These are phyloP conservation scores for Oxygymnocypris stewartii DNA, from an alignment of 2,113 vertebrate genomes.

Conservation along the genomic window DNA sequence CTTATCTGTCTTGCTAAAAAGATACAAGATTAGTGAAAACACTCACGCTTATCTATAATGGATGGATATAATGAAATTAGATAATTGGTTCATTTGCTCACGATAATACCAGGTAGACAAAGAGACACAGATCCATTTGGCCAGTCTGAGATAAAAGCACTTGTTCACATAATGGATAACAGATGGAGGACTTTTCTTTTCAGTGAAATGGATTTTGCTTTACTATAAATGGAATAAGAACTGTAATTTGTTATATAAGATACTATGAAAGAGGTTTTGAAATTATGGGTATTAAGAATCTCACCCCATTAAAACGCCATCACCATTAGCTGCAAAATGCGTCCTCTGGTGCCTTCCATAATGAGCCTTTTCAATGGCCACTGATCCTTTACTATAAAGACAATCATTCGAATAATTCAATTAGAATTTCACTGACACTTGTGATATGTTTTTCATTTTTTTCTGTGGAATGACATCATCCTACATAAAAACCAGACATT, in stretches of 20 bases:
- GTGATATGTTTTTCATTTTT: conserved; percentile 4
- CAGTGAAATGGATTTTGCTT: conserved; percentile 29
- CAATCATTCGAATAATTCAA: conserved; percentile 31
- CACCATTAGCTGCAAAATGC: conserved; percentile 40
- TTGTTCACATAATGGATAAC: conserved; percentile 23
- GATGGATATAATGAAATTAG: conserved; percentile 35
- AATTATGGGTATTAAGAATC: conserved; percentile 29
- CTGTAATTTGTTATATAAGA: conserved; percentile 24
- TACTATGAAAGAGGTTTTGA: conserved; percentile 4
- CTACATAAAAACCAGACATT: conserved; percentile 4
- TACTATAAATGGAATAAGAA: conserved; percentile 23
- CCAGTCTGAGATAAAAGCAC: conserved; percentile 38
- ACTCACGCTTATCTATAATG: not conserved
- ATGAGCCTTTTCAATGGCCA: conserved; percentile 22
- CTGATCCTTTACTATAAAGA: conserved; percentile 11
- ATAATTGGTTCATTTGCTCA: conserved; percentile 31
- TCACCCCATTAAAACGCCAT: conserved; percentile 46
- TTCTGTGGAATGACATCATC: not conserved
- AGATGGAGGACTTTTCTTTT: conserved; percentile 20
- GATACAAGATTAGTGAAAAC: conserved; percentile 3
- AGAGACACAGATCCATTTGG: conserved; percentile 37
- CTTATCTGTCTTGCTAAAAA: not conserved
- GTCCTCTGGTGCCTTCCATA: conserved; percentile 30
- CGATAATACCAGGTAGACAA: conserved; percentile 41
- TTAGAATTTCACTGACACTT: conserved; percentile 6